These are phyloP conservation scores for Aptenodytes forsteri DNA, from an alignment of 2,113 vertebrate species.

Conservation along the genomic window DNA sequence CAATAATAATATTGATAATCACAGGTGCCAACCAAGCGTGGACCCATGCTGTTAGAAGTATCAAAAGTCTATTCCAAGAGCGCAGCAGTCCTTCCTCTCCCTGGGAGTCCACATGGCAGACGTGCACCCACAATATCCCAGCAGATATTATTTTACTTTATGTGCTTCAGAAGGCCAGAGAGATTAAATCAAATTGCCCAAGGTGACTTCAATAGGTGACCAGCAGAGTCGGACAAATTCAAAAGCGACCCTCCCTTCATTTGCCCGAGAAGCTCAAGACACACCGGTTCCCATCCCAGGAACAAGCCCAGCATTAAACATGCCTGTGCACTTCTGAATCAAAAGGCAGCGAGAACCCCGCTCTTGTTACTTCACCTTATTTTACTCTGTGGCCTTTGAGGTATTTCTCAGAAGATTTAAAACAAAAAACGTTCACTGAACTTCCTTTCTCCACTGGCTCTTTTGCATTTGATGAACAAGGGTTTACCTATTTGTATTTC, in stretches of 20 bases:
- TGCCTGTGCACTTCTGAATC: not conserved
- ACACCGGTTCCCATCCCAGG: not conserved
- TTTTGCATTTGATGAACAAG: not conserved
- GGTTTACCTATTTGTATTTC: conserved; percentile 35
- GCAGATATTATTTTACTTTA: not conserved
- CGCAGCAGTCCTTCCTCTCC: not conserved
- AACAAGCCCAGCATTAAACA: not conserved
- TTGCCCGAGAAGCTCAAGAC: rapidly evolving
- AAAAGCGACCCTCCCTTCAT: not conserved
- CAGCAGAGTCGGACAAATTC: not conserved
- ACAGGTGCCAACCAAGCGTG: not conserved
- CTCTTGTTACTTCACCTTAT: not conserved
- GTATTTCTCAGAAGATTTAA: not conserved
- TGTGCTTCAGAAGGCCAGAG: not conserved
- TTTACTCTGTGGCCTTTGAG: not conserved
- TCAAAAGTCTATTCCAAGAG: not conserved
- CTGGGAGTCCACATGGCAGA: not conserved
- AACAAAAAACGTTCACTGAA: not conserved
- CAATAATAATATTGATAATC: not conserved
- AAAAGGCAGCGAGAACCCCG: not conserved
- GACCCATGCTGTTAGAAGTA: not conserved
- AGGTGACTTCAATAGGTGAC: not conserved
- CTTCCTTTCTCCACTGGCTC: not conserved
- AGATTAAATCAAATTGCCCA: not conserved
- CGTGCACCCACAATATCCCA: not conserved